Evolutionary conservation across 2,797 vertebrate species (phyloP), one percentile per base, ranked within the genome.

Genomic region (Todus mexicanus): DNA sequence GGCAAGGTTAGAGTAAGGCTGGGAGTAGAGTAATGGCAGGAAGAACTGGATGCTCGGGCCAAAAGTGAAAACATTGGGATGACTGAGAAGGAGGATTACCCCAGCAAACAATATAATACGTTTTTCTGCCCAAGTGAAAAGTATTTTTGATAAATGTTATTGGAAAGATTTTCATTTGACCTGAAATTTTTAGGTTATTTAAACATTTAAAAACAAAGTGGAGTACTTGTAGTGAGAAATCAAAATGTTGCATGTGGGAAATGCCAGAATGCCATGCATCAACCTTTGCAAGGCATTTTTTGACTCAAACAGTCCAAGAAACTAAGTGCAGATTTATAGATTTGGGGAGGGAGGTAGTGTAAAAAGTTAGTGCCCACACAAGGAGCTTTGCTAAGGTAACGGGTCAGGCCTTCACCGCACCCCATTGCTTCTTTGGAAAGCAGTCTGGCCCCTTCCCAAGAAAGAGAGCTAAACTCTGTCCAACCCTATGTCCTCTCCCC

Each of bases 121-220:
- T 81, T 66, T 85, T 77, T 86, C 53, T 92, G 59, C 60, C 90
- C 29, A 86, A 90, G 83, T 78, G 73, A 73, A 40, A 95, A 92
- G 70, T 78, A 70, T 86, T 96, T 92, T 88, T 86, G 87, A 91
- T 83, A 89, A 92, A 91, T 69, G 20, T 7, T 16, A 88, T 88
- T 91, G 85, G 87, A 93, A 90, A 9, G 33, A 22, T 73, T 94
- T 95, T 54, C 35, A 20, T 85, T 72, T 91, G 82, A 84, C 91
- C 83, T 81, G 74, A 88, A 57, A 27, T 87, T 80, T 89, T 66
- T 51, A 83, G 82, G 76, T 94, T 93, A 89, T 80, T 93, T 89
- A 93, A 95, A 92, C 84, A 81, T 86, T 64, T 59, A 7, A 75
- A 87, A 80, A 5, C 35, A 77, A 83, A 43, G 35, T 29, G 17